Base-by-base conservation (phyloP, 2,113 vertebrate genomes). In the Choloepus hoffmanni region DNA sequence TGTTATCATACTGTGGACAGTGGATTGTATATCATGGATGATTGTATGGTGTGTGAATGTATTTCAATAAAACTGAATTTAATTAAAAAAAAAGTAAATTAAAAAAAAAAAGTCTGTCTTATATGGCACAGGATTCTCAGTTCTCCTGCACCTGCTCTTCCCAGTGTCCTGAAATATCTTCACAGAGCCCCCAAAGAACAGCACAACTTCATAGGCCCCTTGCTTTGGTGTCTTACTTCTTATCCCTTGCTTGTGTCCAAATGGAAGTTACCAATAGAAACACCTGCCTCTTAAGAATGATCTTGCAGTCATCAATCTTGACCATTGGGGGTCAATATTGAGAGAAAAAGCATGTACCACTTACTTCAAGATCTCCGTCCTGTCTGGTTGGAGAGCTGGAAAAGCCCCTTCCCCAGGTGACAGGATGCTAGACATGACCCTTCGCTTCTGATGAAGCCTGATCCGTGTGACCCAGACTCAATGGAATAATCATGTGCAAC, bases 81-180 rank as follows among this genome's bases (percentile, higher is more conserved):
- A 36, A 36, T 36, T 36, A 36, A 36, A 36, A 36, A 36, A 36
- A 36, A 36, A 36, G 36, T 36, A 36, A 36, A 36, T 36, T 36
- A 36, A 36, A 36, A 36, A 36, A 36, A 36, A 36, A 36, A 36
- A 24, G 30, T 45, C 21, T 3, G 12, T 72, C 72, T n/a, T 7
- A 1, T 7, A 7, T 19, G 2, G 36, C 26, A 14, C 3, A n/a
- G 33, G 30, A 28, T 33, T 11, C 23, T 68, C 18, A 0, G 30
- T 58, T 45, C 30, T 40, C 53, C 4, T 9, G 55, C 48, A 50
- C 19, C 40, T 62, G 13, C 21, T 33, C 70, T 63, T 92, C 40
- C 13, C 43, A 9, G 14, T 2, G 5, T 15, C 11, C 76, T 1
- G 1, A 33, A 23, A 24, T 43, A 53, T 73, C 50, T 48, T 43